Evolutionary conservation across 2,113 vertebrate species (phyloP).

Genomic region (Benitochromis conjunctus): DNA sequence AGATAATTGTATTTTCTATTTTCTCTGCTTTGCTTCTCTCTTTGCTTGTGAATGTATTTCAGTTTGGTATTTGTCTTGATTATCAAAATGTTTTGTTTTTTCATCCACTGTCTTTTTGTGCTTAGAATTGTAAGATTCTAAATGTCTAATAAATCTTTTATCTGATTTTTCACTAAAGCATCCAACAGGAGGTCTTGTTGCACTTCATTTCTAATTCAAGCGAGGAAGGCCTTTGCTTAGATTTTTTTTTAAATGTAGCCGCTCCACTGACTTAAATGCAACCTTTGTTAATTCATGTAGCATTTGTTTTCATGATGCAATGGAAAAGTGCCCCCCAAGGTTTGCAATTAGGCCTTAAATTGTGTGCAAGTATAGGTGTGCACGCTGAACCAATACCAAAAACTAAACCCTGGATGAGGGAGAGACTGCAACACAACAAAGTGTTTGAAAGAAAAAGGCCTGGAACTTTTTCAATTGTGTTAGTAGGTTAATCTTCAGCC

Average conservation of each 20-base stretch:
- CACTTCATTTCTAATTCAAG: neutral
- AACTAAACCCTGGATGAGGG: slow-evolving; percentile 10
- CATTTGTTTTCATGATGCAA: neutral
- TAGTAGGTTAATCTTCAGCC: slow-evolving; percentile 58
- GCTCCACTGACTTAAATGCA: neutral
- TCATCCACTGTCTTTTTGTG: neutral
- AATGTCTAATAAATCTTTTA: neutral
- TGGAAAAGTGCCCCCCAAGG: neutral
- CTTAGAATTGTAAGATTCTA: neutral
- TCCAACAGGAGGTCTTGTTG: neutral
- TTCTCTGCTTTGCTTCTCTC: slow-evolving; percentile 12
- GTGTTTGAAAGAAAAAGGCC: slow-evolving; percentile 3
- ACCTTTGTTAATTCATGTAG: neutral
- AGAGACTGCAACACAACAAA: neutral
- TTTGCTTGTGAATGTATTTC: neutral
- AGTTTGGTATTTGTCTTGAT: neutral
- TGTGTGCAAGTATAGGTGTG: neutral
- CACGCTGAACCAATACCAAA: neutral
- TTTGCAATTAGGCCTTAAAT: neutral
- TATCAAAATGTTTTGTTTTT: neutral
- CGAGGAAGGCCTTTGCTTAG: neutral
- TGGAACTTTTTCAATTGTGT: slow-evolving; percentile 57
- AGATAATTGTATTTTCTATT: slow-evolving; percentile 40
- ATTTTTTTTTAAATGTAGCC: neutral
- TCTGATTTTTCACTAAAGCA: neutral